Evolutionary conservation across 2,113 vertebrate genomes (phyloP), one percentile per base, ranked within the genome.

Genomic region (Phrynosoma blainvillii): DNA sequence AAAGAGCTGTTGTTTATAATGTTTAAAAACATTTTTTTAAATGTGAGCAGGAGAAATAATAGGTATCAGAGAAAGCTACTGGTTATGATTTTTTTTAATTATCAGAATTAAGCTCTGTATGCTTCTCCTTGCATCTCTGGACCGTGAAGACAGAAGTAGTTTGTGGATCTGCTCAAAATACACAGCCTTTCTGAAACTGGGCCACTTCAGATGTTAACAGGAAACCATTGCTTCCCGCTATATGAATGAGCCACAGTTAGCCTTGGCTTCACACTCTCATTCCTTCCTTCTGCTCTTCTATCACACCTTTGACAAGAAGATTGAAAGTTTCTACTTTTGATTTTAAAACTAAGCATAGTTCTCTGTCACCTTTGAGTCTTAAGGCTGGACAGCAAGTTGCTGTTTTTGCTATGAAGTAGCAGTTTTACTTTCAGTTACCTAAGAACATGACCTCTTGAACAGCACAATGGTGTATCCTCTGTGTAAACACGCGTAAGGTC

Each of bases 151-250:
- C 36, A 88, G 85, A 78, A 96, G 93, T 94, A 93, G 93, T 90
- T 89, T 81, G 75, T 88, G 89, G 95, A 95, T 95, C 73, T 81
- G 42, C 27, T 94, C 94, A 94, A 90, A 95, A 93, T 94, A 95
- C 56, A 95, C 85, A 94, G 0, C 0, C 74, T 89, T 74, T 5
- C 21, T 88, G 76, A 89, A 40, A 20, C 6, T 92, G 32, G 12
- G 23, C 21, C 54, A 62, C 3, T 75, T 40, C 52, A 76, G 52
- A 21, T 27, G 13, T 59, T 42, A 75, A 27, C 20, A 23, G 23
- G 52, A 16, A 84, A 70, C 83, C 32, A 56, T 23, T 13, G 68
- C 47, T 84, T 84, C 20, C 71, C 68, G 6, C 54, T 12, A 62
- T n/a, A 32, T 40, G 52, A 36, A 76, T 36, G 32, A 77, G 36